Evolutionary conservation across 2,888 invertebrate species (phyloP).

Genomic region (Patella ulyssiponensis): DNA sequence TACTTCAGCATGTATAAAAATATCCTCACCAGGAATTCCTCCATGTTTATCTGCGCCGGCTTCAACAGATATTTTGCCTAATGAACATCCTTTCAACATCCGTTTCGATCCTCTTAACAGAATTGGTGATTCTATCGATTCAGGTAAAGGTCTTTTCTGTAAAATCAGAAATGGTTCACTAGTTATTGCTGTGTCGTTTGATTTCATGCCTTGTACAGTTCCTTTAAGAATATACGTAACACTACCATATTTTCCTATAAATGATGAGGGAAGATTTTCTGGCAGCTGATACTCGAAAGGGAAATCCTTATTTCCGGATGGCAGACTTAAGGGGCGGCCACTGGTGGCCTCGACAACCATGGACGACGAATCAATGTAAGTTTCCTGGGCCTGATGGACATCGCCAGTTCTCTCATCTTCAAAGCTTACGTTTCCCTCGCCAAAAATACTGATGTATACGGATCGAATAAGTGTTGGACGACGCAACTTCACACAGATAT

Average conservation of each 20-base stretch:
- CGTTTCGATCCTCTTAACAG: conserved; percentile 47
- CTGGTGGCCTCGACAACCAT: conserved; percentile 37
- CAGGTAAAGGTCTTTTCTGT: conserved; percentile 47
- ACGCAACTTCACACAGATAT: conserved; percentile 37
- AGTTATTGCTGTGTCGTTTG: conserved; percentile 64
- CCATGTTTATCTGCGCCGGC: conserved; percentile 62
- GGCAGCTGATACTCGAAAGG: conserved; percentile 68
- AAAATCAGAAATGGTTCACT: conserved; percentile 70
- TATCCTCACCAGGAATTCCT: conserved; percentile 68
- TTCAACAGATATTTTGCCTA: conserved; percentile 61
- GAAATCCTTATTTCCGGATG: conserved; percentile 61
- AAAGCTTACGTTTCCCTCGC: conserved; percentile 67
- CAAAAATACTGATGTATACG: conserved; percentile 42
- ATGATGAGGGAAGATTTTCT: conserved; percentile 68
- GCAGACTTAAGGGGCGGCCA: conserved; percentile 44
- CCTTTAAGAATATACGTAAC: conserved; percentile 71
- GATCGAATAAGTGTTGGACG: conserved; percentile 32
- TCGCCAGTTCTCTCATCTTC: conserved; percentile 56
- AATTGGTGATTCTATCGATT: conserved; percentile 31
- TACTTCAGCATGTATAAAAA: conserved; percentile 67
- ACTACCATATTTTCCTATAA: conserved; percentile 71
- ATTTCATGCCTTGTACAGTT: conserved; percentile 61
- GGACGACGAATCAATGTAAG: conserved; percentile 65
- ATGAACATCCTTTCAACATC: conserved; percentile 57
- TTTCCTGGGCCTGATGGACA: conserved; percentile 60